Conservation (phyloP, 2,113 vertebrate genomes). For the Epinephelus lanceolatus region DNA sequence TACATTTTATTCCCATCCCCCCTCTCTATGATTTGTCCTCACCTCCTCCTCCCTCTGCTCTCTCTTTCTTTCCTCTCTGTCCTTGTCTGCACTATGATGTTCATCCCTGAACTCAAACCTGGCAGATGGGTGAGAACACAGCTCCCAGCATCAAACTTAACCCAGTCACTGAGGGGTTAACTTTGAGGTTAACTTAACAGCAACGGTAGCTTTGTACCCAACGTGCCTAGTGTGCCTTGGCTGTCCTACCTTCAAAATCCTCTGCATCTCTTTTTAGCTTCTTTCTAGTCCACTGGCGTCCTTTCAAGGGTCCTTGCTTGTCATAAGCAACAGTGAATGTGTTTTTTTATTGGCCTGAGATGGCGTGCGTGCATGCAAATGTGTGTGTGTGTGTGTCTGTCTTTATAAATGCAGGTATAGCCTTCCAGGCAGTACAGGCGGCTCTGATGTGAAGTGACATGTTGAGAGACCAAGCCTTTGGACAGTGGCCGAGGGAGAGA, state of each 20-base stretch:
- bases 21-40: neutral
- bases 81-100: slow-evolving; percentile 12
- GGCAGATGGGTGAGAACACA: slow-evolving; percentile 39
- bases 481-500: slow-evolving; percentile 57
- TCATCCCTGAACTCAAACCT: slow-evolving; percentile 43
- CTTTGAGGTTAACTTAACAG: slow-evolving; percentile 20
- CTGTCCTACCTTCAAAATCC: slow-evolving; percentile 20
- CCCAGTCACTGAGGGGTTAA: slow-evolving; percentile 31
- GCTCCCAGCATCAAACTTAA: slow-evolving; percentile 36
- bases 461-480: slow-evolving; percentile 62
- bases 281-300: slow-evolving; percentile 32
- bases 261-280: slow-evolving; percentile 17
- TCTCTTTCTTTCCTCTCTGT: neutral
- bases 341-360: neutral
- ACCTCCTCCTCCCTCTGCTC: neutral
- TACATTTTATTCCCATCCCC: neutral
- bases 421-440: slow-evolving; percentile 41
- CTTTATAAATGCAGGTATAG: slow-evolving; percentile 66
- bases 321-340: slow-evolving; percentile 17
- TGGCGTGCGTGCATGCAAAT: slow-evolving; percentile 23
- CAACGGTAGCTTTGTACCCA: neutral
- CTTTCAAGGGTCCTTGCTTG: slow-evolving; percentile 48
- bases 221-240: neutral
- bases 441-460: slow-evolving; percentile 71
- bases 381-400: slow-evolving; percentile 26